These are phyloP conservation scores for Grapholita molesta DNA, from an alignment of 1,140 invertebrate genomes.

Conservation along the genomic window DNA sequence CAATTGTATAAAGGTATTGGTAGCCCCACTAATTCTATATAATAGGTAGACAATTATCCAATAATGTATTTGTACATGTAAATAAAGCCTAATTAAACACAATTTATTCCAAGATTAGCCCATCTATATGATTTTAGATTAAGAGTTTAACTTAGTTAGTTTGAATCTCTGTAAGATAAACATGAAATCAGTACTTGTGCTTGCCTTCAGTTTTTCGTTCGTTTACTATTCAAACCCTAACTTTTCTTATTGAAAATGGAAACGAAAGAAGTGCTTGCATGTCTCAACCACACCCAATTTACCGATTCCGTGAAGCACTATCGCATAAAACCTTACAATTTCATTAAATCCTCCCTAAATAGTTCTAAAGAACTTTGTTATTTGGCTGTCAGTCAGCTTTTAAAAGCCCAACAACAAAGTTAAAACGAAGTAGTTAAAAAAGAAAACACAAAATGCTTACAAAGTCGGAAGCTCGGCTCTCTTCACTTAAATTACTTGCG, in stretches of 20 bases:
- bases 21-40: too few species aligned
- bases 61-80: too few species aligned
- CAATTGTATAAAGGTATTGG: too few species aligned
- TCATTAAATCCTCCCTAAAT: conserved; percentile 70
- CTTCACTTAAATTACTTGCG: conserved; percentile 77
- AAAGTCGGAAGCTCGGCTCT: conserved; percentile 75
- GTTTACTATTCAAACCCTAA: not conserved
- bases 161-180: too few species aligned
- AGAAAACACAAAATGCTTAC: conserved; percentile 77
- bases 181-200: not conserved
- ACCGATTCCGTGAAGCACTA: conserved; percentile 46
- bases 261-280: conserved; percentile 35
- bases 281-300: conserved; percentile 50
- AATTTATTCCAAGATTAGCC: too few species aligned
- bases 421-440: conserved; percentile 78
- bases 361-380: conserved; percentile 74
- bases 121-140: too few species aligned
- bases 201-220: not conserved
- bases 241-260: not conserved
- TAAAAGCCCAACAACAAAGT: conserved; percentile 73
- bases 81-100: too few species aligned
- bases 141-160: too few species aligned
- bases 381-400: conserved; percentile 76
- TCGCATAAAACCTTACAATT: conserved; percentile 62
- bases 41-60: too few species aligned